A percentile compares a stretch with the other conserved stretches of the same genome.
Conservation (phyloP, 2,113 vertebrate genomes). For the Bubo scandiacus region DNA sequence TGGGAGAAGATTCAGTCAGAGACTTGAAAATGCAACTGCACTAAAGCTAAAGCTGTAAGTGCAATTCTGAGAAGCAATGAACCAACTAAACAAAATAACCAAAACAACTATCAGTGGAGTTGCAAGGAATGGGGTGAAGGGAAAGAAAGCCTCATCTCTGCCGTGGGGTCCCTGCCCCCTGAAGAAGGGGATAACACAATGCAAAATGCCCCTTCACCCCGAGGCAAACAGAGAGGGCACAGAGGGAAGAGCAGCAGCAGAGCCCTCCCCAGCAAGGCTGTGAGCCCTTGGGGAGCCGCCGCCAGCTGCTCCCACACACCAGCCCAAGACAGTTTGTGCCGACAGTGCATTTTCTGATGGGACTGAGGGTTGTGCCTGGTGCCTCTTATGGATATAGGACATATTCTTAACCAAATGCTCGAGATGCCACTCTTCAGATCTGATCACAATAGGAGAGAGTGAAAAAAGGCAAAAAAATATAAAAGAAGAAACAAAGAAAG, state of each 20-base stretch:
- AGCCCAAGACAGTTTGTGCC: background rate
- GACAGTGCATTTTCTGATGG: fast-evolving
- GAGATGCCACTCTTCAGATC: background rate
- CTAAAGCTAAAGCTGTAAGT: background rate
- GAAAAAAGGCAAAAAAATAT: fast-evolving
- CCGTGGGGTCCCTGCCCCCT: fast-evolving
- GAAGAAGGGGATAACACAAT: background rate
- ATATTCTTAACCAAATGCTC: background rate
- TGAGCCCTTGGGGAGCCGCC: fast-evolving
- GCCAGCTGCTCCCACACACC: fast-evolving
- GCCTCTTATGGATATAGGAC: background rate
- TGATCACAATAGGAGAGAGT: fast-evolving
- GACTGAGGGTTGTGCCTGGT: fast-evolving
- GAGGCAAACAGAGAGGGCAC: background rate
- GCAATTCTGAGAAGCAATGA: background rate
- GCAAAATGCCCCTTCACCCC: background rate
- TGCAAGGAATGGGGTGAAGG: background rate
- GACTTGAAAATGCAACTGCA: background rate
- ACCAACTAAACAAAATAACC: background rate
- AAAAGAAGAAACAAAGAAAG: background rate
- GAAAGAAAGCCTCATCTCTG: background rate
- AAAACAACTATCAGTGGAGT: background rate
- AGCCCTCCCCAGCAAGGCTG: background rate
- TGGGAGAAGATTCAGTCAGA: background rate
- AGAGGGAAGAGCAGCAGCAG: background rate